These are phyloP conservation scores for Amphimallon solstitiale DNA, from an alignment of 2,888 invertebrate genomes.

Conservation along the genomic window DNA sequence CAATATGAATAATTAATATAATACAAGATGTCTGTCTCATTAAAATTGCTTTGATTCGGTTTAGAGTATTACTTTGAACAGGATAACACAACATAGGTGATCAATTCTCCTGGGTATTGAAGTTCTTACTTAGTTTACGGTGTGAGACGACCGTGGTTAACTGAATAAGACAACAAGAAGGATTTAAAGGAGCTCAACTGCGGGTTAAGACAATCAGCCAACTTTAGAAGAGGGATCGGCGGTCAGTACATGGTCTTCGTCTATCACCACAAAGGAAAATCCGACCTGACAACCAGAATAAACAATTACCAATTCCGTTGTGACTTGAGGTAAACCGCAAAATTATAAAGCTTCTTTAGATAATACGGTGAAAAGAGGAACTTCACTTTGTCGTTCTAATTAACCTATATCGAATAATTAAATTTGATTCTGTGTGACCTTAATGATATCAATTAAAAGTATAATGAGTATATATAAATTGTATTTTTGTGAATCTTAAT, in stretches of 20 bases:
- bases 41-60: neutral
- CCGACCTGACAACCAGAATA: conserved; percentile 51
- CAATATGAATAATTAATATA: too few relatives aligned
- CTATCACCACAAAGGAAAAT: conserved; percentile 48
- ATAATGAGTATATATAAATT: too few relatives aligned
- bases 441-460: too few relatives aligned
- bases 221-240: conserved; percentile 49
- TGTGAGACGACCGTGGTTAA: conserved; percentile 36
- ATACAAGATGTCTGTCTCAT: too few relatives aligned
- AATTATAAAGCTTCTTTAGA: conserved; percentile 29
- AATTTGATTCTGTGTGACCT: too few relatives aligned
- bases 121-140: conserved; percentile 29
- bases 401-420: conserved; percentile 15
- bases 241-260: conserved; percentile 45
- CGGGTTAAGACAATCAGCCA: conserved; percentile 52
- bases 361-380: conserved; percentile 16
- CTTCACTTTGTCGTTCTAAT: neutral
- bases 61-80: neutral
- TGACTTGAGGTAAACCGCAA: conserved; percentile 27
- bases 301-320: conserved; percentile 54
- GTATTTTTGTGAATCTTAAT: too few relatives aligned
- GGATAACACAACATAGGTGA: neutral
- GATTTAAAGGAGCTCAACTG: conserved; percentile 51
- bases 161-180: conserved; percentile 45
- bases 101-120: conserved; percentile 22